Evolutionary conservation across 2,797 vertebrate species (phyloP), one percentile per base, ranked within the genome.

Genomic region (Microctenopoma steveboyesi): DNA sequence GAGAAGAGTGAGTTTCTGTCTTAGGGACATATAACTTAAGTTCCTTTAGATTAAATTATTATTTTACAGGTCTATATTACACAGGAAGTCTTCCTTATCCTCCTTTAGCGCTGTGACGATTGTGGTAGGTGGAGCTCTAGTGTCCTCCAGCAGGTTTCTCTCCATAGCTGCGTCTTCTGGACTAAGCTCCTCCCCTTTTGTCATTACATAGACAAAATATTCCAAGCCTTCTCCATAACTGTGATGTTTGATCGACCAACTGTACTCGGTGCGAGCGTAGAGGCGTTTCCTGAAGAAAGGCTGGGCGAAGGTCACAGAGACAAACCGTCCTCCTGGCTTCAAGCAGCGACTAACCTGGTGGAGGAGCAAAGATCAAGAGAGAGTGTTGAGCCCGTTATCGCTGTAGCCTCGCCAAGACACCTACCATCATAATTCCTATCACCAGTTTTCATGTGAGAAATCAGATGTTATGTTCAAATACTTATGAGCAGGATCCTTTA

Each of bases 221-320:
- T 97, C 93, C 86, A 99, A 96, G 73, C 94, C 85, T 0, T 86
- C 92, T 35, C 96, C 95, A 0, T 97, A 98, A 56, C 90, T 87
- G 12, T 89, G 61, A 7, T 95, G 94, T 53, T 69, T 89, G 77
- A 98, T 84, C 3, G 96, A 97, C 97, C 97, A 98, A 79, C 88
- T 83, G 0, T 97, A 99, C 60, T 76, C 81, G 0, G 76, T 60
- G 65, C 94, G 94, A 40, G 97, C 96, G 0, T 96, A 96, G 75
- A 96, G 93, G 42, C 90, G 93, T 69, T 93, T 94, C 66, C 96
- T 95, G 90, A 98, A 96, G 79, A 96, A 94, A 1, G 97, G 97
- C 48, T 95, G 95, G 0, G 95, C 92, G 1, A 96, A 97, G 48
- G 95, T 96, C 74, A 98, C 84, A 0, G 97, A 99, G 84, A 97